Conservation (phyloP, 2,888 invertebrate species). For the Hofmannophila pseudospretella region DNA sequence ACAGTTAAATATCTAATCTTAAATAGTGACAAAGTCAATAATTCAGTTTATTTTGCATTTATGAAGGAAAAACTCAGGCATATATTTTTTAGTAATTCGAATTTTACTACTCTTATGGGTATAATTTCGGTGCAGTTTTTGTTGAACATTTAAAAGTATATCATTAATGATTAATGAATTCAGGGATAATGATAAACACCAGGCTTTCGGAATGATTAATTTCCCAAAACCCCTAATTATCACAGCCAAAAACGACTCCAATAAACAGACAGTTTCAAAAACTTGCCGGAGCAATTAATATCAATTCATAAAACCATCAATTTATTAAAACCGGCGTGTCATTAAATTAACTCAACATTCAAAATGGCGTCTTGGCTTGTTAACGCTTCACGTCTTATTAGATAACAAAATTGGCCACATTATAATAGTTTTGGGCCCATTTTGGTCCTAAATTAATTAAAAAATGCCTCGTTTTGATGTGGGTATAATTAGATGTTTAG, state of each 20-base stretch:
- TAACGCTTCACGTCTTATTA: slow-evolving; percentile 69
- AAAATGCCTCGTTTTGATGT: slow-evolving; percentile 67
- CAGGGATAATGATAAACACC: not conserved
- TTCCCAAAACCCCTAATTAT: not conserved
- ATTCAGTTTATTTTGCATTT: not conserved
- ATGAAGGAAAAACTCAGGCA: not conserved
- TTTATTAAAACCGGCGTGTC: slow-evolving; percentile 38
- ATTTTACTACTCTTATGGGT: too few species aligned
- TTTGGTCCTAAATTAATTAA: slow-evolving; percentile 70
- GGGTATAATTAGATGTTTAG: slow-evolving; percentile 76
- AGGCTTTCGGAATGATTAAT: not conserved
- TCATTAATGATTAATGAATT: too few species aligned
- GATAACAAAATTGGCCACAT: slow-evolving; percentile 73
- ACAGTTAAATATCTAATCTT: too few species aligned
- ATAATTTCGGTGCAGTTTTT: too few species aligned
- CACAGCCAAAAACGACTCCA: not conserved
- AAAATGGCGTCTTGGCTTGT: slow-evolving; percentile 65
- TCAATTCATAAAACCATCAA: slow-evolving; percentile 20
- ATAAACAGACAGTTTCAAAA: slow-evolving; percentile 1
- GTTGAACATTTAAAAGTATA: too few species aligned
- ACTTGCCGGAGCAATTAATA: slow-evolving; percentile 5
- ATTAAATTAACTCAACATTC: slow-evolving; percentile 50
- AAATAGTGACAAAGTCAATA: too few species aligned
- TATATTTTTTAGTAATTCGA: not conserved
- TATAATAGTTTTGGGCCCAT: slow-evolving; percentile 66